Percentiles rank a stretch among this genome's conserved stretches.
phyloP scores from a whole-genome alignment of 2,797 vertebrate genomes.

The Urosaurus nigricauda region DNA sequence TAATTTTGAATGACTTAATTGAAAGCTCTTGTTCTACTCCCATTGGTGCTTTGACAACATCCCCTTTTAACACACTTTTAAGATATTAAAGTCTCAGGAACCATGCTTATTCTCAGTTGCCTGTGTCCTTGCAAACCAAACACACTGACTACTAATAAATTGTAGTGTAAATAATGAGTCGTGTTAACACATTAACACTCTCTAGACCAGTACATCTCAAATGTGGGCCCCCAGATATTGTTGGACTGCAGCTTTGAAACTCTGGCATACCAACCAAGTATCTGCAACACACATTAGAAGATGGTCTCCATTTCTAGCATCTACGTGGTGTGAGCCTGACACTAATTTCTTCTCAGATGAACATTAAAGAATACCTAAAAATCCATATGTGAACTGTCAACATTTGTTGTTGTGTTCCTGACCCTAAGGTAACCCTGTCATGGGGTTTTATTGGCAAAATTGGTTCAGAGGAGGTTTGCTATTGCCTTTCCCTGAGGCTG shows the following conservation, averaged over 20 bases:
- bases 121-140: constrained; percentile 1
- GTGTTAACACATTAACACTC: neutral
- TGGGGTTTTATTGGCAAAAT: too few relatives aligned
- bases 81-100: neutral
- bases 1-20: neutral
- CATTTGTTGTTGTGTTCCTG: too few relatives aligned
- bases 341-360: neutral
- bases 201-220: neutral
- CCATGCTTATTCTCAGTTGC: neutral
- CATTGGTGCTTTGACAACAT: constrained; percentile 12
- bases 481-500: too few relatives aligned
- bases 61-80: constrained; percentile 25
- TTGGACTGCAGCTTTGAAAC: too few relatives aligned
- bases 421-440: too few relatives aligned
- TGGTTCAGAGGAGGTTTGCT: too few relatives aligned
- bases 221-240: too few relatives aligned
- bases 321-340: neutral
- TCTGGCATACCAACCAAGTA: too few relatives aligned
- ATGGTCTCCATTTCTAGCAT: neutral
- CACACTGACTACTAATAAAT: neutral
- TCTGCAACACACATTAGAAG: neutral
- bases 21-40: neutral
- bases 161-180: constrained; percentile 10
- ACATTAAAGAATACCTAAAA: neutral
- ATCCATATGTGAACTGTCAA: neutral